Evolutionary conservation across 2,888 invertebrate species (phyloP).

Genomic region (Vanessa cardui): DNA sequence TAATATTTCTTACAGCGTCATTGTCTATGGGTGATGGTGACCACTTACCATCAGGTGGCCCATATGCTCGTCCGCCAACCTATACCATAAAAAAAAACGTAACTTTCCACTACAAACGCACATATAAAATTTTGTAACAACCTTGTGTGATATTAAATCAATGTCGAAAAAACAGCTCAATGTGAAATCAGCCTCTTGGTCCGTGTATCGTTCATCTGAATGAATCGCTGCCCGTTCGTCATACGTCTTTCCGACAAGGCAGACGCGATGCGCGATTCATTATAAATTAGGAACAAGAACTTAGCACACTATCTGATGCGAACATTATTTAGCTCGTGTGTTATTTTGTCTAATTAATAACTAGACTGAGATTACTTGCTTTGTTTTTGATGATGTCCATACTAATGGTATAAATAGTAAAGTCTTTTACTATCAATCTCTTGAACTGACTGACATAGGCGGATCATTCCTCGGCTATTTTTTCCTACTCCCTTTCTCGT

Average conservation of each 20-base stretch:
- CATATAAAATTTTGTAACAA: too few species aligned
- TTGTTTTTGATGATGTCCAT: conserved; percentile 5
- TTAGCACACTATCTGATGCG: conserved; percentile 30
- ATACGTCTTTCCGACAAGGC: conserved; percentile 56
- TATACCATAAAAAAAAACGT: too few species aligned
- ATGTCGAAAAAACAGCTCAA: conserved; percentile 9
- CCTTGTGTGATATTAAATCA: background rate
- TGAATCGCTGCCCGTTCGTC: conserved; percentile 50
- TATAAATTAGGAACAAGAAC: conserved; percentile 45
- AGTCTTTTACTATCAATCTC: background rate
- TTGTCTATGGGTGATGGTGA: too few species aligned
- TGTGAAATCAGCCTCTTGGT: background rate
- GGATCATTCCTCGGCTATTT: too few species aligned
- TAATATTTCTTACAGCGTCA: too few species aligned
- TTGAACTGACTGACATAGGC: too few species aligned
- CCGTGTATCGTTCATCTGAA: conserved; percentile 27
- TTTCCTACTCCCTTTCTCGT: too few species aligned
- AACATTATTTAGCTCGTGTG: conserved; percentile 25
- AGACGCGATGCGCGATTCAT: conserved; percentile 57
- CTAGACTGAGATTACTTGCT: conserved; percentile 1
- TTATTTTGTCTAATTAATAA: conserved; percentile 30
- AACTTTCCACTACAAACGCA: too few species aligned
- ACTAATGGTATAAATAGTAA: too few species aligned
- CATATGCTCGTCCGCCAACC: too few species aligned
- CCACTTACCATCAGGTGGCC: too few species aligned